Evolutionary conservation across 2,797 vertebrate genomes (phyloP), one percentile per base, ranked within the genome.

Genomic region (Hydrophis major): DNA sequence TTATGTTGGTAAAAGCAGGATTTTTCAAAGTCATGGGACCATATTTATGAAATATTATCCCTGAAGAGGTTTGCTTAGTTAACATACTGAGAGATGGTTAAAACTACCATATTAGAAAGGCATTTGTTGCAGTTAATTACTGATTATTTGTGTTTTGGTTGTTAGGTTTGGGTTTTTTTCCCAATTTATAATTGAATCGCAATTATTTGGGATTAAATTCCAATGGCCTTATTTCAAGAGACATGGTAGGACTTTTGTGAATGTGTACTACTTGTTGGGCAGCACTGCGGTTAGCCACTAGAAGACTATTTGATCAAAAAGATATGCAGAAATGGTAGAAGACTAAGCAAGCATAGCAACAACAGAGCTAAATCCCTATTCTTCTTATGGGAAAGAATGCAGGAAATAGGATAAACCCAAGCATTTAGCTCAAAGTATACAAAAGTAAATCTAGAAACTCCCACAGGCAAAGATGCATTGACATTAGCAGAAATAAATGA

Each of bases 361-460:
- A 28, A 89, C 60, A 6, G 59, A 63, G 37, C 13, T 89, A 60
- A 42, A 66, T 89, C 61, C 42, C 88, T 53, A 10, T 53, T 25
- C 59, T 63, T 50, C 59, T 2, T 27, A 89, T 20, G 60, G 60
- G 60, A 50, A 63, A 63, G 59, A 50, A 63, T 63, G 42, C 37
- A 89, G 88, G 88, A 63, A 63, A 63, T 66, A 28, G 42, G 88
- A 57, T 61, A 63, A 50, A 89, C 61, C 61, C 42, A 53, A 63
- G 42, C 37, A 89, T 63, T 89, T 66, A 50, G 88, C 59, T 53
- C 27, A 66, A 66, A 89, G 74, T 53, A 61, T 89, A 18, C 28
- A 63, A 63, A 89, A 89, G 42, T 89, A 63, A 89, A 89, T 16
- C 88, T 47, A 89, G 60, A 89, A 63, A 89, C 37, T 53, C 88